Evolutionary conservation across 2,113 vertebrate species (phyloP).

Genomic region (Sarotherodon lohbergeri): DNA sequence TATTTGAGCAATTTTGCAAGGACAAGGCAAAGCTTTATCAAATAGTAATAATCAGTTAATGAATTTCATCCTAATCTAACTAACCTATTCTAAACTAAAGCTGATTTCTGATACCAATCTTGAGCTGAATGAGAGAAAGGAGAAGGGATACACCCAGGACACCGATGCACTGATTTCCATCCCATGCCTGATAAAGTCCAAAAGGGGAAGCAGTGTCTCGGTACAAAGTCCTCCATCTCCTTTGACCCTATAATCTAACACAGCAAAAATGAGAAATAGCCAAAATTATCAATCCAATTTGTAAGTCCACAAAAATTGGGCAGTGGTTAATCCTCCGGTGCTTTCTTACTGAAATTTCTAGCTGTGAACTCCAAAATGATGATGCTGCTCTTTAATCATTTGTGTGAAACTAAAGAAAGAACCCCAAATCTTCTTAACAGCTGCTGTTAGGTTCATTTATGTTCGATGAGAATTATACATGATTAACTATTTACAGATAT

Average conservation of each 20-base stretch:
- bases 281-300: neutral
- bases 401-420: neutral
- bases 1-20: neutral
- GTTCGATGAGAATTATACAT: neutral
- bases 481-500: neutral
- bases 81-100: neutral
- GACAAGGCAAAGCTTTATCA: neutral
- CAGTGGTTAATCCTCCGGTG: neutral
- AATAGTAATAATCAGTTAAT: neutral
- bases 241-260: neutral
- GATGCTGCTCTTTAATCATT: neutral
- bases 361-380: neutral
- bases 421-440: neutral
- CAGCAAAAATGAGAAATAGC: neutral
- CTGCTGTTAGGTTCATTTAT: neutral
- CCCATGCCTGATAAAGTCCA: neutral
- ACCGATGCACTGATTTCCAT: neutral
- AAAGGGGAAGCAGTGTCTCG: neutral
- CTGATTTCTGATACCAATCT: neutral
- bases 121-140: neutral
- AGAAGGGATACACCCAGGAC: neutral
- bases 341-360: neutral
- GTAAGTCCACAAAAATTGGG: accelerated
- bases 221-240: neutral
- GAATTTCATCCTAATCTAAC: neutral